Base-by-base conservation (phyloP, 1,140 invertebrate genomes). In the Megalopta genalis region DNA sequence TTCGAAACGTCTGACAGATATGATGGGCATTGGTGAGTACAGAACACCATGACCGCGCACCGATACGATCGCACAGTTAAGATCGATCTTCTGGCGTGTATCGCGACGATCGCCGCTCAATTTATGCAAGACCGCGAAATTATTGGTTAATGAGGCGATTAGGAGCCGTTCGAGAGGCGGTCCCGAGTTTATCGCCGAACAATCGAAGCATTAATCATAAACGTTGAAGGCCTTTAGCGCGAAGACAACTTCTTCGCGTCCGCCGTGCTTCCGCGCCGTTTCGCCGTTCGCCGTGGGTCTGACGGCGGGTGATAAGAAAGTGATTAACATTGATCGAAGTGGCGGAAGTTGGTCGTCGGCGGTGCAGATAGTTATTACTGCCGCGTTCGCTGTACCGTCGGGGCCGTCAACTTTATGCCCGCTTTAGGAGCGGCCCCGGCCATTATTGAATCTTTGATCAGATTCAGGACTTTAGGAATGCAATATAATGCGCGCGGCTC, bases 361-460 rank as follows among this genome's bases (percentile, higher is more conserved):
- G 12, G 39, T 12, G 73, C 57, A 18, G n/a, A 52, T 73, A 73
- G 42, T 68, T 78, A 62, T 82, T 83, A 83, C 59, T 52, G 27
- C 57, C 46, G 54, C 27, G 72, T 72, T 72, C n/a, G 49, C 23
- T 4, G 63, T 21, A 42, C 63, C 16, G 0, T 65, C 46, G 46
- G 32, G n/a, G 25, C 21, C 46, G 57, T 59, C 42, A 76, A 71
- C 62, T 77, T 49, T 60, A 27, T 39, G 46, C 69, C 63, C 23
- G 65, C 69, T 79, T 64, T 54, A 39, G 57, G 78, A 66, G 75
- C 16, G 49, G 72, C 57, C n/a, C 49, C 25, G 9, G 25, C 32
- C 52, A 23, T 83, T 83, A 84, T 84, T 83, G 75, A 74, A 84
- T 84, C 82, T 79, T 83, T 83, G 81, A 83, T 84, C 71, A n/a